phyloP scores from a whole-genome alignment of 2,888 invertebrate species.

The Allacma fusca region DNA sequence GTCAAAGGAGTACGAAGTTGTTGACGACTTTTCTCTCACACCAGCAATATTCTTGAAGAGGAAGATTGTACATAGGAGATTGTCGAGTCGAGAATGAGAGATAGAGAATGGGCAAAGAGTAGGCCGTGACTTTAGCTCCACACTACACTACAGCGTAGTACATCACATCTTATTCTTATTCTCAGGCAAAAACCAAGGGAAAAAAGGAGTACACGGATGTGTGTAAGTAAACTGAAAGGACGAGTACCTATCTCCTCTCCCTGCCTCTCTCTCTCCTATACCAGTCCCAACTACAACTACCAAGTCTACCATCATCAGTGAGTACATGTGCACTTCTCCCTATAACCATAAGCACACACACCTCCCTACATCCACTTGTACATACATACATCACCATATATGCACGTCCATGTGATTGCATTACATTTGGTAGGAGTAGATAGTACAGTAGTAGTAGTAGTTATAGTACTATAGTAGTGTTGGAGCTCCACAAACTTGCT shows the following conservation, averaged over 20 bases:
- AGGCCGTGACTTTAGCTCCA: constrained; percentile 8
- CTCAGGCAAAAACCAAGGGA: constrained; percentile 2
- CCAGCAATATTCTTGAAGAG: not conserved
- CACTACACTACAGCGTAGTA: not conserved
- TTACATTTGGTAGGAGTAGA: too few relatives aligned
- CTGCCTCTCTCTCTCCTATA: not conserved
- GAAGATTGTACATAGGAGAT: too few relatives aligned
- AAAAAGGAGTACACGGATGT: constrained; percentile 13
- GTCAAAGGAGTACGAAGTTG: not conserved
- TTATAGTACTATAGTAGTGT: too few relatives aligned
- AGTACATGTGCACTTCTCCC: too few relatives aligned
- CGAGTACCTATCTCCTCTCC: not conserved
- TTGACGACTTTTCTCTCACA: not conserved
- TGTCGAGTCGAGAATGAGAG: not conserved
- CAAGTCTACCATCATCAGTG: too few relatives aligned
- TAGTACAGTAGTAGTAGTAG: too few relatives aligned
- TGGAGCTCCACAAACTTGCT: not conserved
- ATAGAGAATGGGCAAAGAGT: not conserved
- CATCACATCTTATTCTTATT: constrained; percentile 18
- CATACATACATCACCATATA: too few relatives aligned
- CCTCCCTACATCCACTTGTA: too few relatives aligned
- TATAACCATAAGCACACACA: too few relatives aligned
- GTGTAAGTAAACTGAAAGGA: constrained; percentile 14
- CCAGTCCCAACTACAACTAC: not conserved
- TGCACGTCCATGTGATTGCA: constrained; percentile 9